These are phyloP conservation scores for Lithobates sylvaticus DNA, from an alignment of 2,797 vertebrate genomes.

Conservation along the genomic window DNA sequence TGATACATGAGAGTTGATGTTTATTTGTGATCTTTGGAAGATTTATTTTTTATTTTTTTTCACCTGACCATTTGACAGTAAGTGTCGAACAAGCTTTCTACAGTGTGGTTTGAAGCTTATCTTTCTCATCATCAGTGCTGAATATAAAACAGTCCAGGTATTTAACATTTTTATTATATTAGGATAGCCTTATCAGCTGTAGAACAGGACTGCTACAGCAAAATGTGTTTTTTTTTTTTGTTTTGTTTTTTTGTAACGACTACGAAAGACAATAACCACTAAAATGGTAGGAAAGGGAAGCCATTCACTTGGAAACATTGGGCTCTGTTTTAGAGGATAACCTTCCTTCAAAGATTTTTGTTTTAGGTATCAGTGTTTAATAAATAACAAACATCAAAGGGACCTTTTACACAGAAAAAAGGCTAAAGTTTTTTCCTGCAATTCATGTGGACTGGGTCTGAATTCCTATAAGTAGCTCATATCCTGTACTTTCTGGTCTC, in stretches of 20 bases:
- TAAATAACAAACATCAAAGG: conserved; percentile 97
- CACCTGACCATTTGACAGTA: neutral
- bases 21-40: too few relatives aligned
- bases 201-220: too few relatives aligned
- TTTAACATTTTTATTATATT: too few relatives aligned
- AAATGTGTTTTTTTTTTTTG: too few relatives aligned
- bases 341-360: conserved; percentile 95
- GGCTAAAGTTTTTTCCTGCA: conserved; percentile 92
- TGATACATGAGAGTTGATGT: too few relatives aligned
- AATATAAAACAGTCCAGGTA: too few relatives aligned
- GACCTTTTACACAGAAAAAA: conserved; percentile 72
- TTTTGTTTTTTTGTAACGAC: conserved; percentile 4
- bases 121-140: neutral
- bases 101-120: neutral
- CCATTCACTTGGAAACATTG: conserved; percentile 92
- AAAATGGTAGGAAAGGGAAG: conserved; percentile 94
- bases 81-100: too few relatives aligned
- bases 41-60: neutral
- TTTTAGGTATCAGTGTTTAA: conserved; percentile 88
- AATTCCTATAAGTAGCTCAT: conserved; percentile 96
- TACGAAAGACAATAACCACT: conserved; percentile 33
- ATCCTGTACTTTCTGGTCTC: conserved; percentile 97
- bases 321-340: conserved; percentile 88
- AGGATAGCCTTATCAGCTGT: too few relatives aligned
- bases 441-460: conserved; percentile 92